Evolutionary conservation across 1,140 invertebrate genomes (phyloP), one percentile per base, ranked within the genome.

Genomic region (Meteorus sp.): DNA sequence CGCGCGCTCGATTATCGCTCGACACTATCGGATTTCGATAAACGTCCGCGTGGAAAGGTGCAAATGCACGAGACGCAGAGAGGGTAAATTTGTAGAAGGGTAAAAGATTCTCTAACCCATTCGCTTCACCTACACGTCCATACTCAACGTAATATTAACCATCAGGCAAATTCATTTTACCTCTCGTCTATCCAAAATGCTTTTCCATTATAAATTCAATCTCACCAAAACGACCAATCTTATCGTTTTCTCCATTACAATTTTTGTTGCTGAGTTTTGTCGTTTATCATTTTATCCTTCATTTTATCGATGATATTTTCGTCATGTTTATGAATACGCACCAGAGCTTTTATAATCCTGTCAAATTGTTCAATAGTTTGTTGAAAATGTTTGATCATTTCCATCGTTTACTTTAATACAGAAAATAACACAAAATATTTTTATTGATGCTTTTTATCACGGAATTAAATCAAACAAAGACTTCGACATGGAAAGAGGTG

Each of bases 31-130:
- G 47, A 51, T 58, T 51, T 58, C 56, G 56, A 58, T 58, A 51
- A 58, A 58, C 47, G 39, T 51, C 23, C 43, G 13, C 27, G 31
- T 47, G 13, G 44, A 56, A 56, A 56, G 27, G 55, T 56, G 55
- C 55, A 56, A 56, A 56, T 56, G 22, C 27, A 56, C 23, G 41
- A 71, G 66, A 55, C 62, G 59, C 9, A 69, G 13, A 8, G 35
- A n/a, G 35, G 3, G 3, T 11, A 13, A 39, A 13, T 5, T 7
- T n/a, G 35, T n/a, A 11, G 35, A 4, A 39, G 35, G 15, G 8
- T n/a, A 13, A 39, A 11, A 39, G 35, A 29, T n/a, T n/a, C n/a
- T n/a, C n/a, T n/a, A n/a, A 7, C 29, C 11, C 29, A 33, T 33
- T 33, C 29, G 11, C 29, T 33, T 7, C 11, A 33, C 11, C 6